phyloP scores from a whole-genome alignment of 2,797 vertebrate genomes.

The Eulemur rubriventer region DNA sequence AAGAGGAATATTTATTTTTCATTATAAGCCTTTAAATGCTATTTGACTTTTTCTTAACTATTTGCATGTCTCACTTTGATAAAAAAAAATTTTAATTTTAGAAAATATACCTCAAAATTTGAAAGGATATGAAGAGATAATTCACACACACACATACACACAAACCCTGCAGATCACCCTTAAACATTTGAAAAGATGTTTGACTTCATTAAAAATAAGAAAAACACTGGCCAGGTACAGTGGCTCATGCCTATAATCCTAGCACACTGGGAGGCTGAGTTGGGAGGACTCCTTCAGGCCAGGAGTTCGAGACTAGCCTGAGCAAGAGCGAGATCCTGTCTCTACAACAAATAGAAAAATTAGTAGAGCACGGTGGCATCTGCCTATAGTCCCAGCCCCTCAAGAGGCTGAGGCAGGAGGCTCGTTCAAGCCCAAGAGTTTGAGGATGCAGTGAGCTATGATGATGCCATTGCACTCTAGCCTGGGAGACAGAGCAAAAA shows the following conservation, averaged over 20 bases:
- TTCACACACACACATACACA: neutral
- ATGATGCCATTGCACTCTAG: neutral
- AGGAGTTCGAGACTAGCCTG: too few relatives aligned
- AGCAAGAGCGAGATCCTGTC: too few relatives aligned
- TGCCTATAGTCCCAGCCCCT: neutral
- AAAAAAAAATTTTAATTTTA: conserved; percentile 39
- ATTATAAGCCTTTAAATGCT: conserved; percentile 13
- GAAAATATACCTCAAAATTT: neutral
- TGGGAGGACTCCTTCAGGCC: too few relatives aligned
- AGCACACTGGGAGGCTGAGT: too few relatives aligned
- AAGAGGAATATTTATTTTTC: neutral
- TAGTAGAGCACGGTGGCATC: neutral
- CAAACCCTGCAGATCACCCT: neutral
- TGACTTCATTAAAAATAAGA: neutral
- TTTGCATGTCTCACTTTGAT: neutral
- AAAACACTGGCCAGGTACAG: neutral
- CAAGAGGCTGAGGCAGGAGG: neutral
- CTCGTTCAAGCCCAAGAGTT: neutral
- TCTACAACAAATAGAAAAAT: neutral
- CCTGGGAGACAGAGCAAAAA: too few relatives aligned
- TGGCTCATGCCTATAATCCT: neutral
- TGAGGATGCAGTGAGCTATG: neutral
- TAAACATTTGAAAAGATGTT: neutral
- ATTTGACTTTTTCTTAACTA: neutral
- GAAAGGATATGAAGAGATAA: neutral